Evolutionary conservation across 2,797 vertebrate species (phyloP).

Genomic region (Siniperca undulata): DNA sequence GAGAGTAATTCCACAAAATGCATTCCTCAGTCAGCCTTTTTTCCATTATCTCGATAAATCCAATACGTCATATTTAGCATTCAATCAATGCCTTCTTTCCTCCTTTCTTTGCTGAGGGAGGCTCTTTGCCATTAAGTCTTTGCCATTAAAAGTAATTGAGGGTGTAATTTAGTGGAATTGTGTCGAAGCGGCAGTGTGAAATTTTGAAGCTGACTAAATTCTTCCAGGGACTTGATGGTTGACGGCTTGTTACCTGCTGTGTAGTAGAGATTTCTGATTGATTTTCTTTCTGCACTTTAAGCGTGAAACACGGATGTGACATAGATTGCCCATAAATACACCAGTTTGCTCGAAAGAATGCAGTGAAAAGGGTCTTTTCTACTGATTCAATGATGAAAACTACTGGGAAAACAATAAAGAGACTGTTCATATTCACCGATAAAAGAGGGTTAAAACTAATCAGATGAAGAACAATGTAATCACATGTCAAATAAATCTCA

Average conservation of each 20-base stretch:
- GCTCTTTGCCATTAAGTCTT: slow-evolving; percentile 49
- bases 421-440: background rate
- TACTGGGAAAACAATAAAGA: background rate
- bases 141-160: slow-evolving; percentile 57
- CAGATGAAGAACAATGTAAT: background rate
- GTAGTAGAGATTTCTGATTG: slow-evolving; percentile 35
- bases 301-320: background rate
- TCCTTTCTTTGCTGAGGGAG: slow-evolving; percentile 19
- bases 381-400: background rate
- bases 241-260: slow-evolving; percentile 29
- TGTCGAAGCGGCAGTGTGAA: slow-evolving; percentile 31
- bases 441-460: background rate
- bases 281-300: slow-evolving; percentile 44
- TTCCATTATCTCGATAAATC: slow-evolving; percentile 45
- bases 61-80: slow-evolving; percentile 36
- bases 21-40: slow-evolving; percentile 38
- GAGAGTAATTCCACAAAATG: slow-evolving; percentile 27
- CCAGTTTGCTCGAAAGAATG: slow-evolving; percentile 9
- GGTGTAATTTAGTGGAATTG: slow-evolving; percentile 60
- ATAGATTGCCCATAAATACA: slow-evolving; percentile 44
- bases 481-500: background rate
- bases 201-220: slow-evolving; percentile 47
- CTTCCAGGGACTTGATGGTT: slow-evolving; percentile 28
- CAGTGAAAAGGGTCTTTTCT: background rate
- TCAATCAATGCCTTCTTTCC: slow-evolving; percentile 63